Conservation (phyloP, 2,797 vertebrate species). For the Cygnus olor region DNA sequence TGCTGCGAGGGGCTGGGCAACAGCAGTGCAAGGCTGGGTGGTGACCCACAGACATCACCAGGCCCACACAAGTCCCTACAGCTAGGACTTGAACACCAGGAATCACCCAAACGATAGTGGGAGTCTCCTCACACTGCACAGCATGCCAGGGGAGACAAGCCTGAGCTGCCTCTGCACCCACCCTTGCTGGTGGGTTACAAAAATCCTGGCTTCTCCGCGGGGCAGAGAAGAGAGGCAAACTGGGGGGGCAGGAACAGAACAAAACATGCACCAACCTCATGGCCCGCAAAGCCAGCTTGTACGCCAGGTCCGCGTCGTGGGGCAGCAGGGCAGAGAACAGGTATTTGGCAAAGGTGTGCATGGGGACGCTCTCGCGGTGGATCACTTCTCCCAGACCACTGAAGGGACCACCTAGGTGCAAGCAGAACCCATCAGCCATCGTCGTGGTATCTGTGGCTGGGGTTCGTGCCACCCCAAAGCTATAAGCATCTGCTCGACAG, state of each 20-base stretch:
- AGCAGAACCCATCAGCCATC: slow-evolving; percentile 62
- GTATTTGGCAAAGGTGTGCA: slow-evolving; percentile 99
- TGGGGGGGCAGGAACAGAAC: background rate
- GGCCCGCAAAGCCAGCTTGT: slow-evolving; percentile 93
- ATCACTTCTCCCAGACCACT: slow-evolving; percentile 96
- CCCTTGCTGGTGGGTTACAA: background rate
- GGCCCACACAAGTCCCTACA: background rate
- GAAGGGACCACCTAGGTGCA: slow-evolving; percentile 90
- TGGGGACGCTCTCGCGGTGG: slow-evolving; percentile 96
- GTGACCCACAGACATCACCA: background rate
- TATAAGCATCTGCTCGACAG: background rate
- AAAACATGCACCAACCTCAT: slow-evolving; percentile 89
- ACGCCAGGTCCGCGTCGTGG: slow-evolving; percentile 94
- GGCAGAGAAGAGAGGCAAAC: background rate
- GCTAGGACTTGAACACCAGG: background rate
- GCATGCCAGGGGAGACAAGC: background rate
- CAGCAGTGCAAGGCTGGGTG: background rate
- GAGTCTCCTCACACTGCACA: background rate
- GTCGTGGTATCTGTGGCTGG: background rate
- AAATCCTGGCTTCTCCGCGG: background rate
- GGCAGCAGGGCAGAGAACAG: slow-evolving; percentile 95
- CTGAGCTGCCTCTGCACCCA: background rate
- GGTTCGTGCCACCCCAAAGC: background rate
- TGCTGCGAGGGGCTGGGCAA: background rate
- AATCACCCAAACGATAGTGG: background rate